phyloP scores from a whole-genome alignment of 1,140 invertebrate species.

The Campoletis sonorensis region DNA sequence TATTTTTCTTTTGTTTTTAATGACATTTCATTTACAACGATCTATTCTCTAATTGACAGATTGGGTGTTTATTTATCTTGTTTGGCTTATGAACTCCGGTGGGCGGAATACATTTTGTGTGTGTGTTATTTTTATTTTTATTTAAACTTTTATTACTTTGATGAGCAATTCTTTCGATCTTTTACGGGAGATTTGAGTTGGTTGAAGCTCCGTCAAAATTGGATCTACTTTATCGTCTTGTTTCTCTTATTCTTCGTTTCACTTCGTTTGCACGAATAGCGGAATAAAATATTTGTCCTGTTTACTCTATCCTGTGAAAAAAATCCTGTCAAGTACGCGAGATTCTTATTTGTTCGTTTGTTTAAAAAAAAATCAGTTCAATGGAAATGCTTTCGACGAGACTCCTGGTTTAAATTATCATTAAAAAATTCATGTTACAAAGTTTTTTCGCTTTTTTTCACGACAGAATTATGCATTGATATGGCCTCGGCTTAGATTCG shows the following conservation, averaged over 20 bases:
- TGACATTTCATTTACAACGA: slow-evolving; percentile 41
- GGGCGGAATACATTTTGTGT: slow-evolving; percentile 58
- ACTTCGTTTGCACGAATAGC: neutral
- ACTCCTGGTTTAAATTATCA: neutral
- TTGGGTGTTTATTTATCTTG: neutral
- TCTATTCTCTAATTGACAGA: slow-evolving; percentile 56
- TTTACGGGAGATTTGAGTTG: slow-evolving; percentile 24
- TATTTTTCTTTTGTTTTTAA: neutral
- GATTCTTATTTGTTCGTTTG: neutral
- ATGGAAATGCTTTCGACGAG: neutral
- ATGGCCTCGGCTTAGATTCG: slow-evolving; percentile 33
- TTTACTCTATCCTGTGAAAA: neutral
- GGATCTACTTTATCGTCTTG: slow-evolving; percentile 35
- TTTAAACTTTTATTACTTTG: neutral
- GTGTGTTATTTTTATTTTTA: neutral
- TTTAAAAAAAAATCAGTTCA: slow-evolving; percentile 5
- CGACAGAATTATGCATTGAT: slow-evolving; percentile 33
- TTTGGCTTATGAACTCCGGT: slow-evolving; percentile 49
- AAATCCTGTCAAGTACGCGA: neutral
- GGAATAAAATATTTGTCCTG: neutral
- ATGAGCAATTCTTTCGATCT: slow-evolving; percentile 55
- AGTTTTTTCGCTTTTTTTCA: neutral
- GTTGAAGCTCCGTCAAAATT: slow-evolving; percentile 33
- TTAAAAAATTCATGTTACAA: neutral
- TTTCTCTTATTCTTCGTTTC: slow-evolving; percentile 21